phyloP scores from a whole-genome alignment of 2,113 vertebrate species.

The Trichechus manatus region DNA sequence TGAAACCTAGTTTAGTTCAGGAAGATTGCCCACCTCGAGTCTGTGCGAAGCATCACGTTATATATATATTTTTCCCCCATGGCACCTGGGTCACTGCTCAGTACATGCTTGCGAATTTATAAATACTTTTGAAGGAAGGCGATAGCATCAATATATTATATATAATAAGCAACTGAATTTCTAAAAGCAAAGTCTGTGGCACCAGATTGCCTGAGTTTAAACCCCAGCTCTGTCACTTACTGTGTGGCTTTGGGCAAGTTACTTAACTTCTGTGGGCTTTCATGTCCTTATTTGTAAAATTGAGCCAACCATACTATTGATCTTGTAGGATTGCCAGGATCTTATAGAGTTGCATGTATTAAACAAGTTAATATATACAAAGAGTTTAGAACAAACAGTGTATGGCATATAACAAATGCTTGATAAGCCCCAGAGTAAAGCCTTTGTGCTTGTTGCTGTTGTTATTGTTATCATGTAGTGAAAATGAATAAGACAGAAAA shows the following conservation, averaged over 20 bases:
- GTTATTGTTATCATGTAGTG: neutral
- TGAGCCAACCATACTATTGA: neutral
- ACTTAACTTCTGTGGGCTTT: neutral
- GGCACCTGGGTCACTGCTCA: neutral
- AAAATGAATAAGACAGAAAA: conserved; percentile 1
- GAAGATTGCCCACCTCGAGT: neutral
- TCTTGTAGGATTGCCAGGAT: neutral
- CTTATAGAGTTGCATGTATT: neutral
- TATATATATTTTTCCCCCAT: neutral
- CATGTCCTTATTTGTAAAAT: neutral
- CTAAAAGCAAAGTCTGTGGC: neutral
- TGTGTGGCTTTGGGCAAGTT: neutral
- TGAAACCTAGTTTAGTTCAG: neutral
- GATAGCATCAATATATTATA: neutral
- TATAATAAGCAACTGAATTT: neutral
- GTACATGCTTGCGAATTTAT: neutral
- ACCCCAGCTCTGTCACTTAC: neutral
- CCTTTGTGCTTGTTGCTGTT: neutral
- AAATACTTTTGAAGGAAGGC: neutral
- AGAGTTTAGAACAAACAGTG: neutral
- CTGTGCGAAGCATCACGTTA: neutral
- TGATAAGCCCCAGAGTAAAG: neutral
- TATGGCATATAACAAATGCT: neutral
- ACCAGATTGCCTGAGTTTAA: neutral
- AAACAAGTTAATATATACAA: neutral